A percentile compares a stretch with the other conserved stretches of the same genome.
Evolutionary conservation across 2,797 vertebrate species (phyloP).

Genomic region (Gymnothorax reevesii): DNA sequence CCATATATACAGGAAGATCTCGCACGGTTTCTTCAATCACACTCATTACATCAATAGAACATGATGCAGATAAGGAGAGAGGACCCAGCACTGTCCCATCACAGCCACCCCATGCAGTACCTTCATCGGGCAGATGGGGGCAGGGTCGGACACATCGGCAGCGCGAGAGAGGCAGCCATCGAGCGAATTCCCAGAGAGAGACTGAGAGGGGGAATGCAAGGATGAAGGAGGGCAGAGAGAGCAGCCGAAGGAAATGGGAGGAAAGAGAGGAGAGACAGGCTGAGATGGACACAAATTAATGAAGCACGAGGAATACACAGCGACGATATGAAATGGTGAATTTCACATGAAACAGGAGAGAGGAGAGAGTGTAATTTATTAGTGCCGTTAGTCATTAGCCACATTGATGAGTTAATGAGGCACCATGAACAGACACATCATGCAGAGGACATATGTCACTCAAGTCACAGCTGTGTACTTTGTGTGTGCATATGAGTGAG

Average conservation of each 20-base stretch:
- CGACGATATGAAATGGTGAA: conserved; percentile 14
- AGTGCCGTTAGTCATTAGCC: background rate
- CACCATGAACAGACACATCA: conserved; percentile 22
- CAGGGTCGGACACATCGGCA: conserved; percentile 46
- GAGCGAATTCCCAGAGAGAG: conserved; percentile 65
- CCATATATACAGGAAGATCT: background rate
- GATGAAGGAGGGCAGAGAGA: conserved; percentile 44
- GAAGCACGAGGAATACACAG: background rate
- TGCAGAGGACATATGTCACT: conserved; percentile 24
- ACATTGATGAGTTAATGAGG: background rate
- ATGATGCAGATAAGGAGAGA: conserved; percentile 20
- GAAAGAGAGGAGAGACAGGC: background rate
- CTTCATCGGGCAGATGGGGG: conserved; percentile 67
- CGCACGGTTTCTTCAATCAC: background rate
- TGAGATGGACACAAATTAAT: background rate
- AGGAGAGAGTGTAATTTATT: background rate
- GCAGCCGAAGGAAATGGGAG: background rate
- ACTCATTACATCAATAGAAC: conserved; percentile 41
- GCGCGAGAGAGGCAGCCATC: conserved; percentile 68
- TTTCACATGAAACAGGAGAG: conserved; percentile 24
- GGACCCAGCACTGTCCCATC: conserved; percentile 19
- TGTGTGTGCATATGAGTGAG: background rate
- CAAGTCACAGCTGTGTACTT: conserved; percentile 10
- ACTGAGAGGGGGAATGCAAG: conserved; percentile 59
- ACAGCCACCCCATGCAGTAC: conserved; percentile 59